A percentile compares a stretch with the other conserved stretches of the same genome.
Conservation (phyloP, 53 echinoderm and acorn worm genomes). For the Hippasteria phrygiana region DNA sequence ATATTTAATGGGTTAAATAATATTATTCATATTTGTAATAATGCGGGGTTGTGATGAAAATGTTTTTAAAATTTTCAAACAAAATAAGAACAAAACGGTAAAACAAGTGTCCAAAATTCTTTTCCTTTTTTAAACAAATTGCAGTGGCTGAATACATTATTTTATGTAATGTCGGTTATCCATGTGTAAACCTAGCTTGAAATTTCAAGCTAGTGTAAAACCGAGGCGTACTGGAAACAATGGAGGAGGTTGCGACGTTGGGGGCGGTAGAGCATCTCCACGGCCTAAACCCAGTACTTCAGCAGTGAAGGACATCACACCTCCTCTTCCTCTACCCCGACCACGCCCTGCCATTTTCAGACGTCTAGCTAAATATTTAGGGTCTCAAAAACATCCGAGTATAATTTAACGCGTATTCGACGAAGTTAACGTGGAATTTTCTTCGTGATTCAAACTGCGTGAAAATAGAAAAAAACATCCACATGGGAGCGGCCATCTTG, state of each 20-base stretch:
- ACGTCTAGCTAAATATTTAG: not conserved
- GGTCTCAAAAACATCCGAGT: not conserved
- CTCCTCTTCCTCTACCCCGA: slow-evolving; percentile 85
- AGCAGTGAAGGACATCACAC: slow-evolving; percentile 83
- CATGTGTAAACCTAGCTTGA: too few species aligned
- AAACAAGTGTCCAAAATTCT: too few species aligned
- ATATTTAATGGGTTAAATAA: too few species aligned
- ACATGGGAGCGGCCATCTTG: slow-evolving; percentile 47
- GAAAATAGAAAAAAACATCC: not conserved
- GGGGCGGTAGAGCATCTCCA: slow-evolving; percentile 89
- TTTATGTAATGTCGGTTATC: too few species aligned
- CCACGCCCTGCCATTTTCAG: slow-evolving; percentile 82
- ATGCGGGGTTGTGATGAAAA: too few species aligned
- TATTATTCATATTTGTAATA: too few species aligned
- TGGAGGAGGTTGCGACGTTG: slow-evolving; percentile 93
- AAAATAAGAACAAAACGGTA: too few species aligned
- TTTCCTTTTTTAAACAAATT: too few species aligned
- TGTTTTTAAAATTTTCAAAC: too few species aligned
- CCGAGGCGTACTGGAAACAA: slow-evolving; percentile 84
- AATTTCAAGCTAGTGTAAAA: not conserved
- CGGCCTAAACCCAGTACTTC: slow-evolving; percentile 92
- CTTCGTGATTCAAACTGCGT: too few species aligned
- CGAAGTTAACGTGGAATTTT: too few species aligned
- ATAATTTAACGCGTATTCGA: not conserved
- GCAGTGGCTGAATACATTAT: too few species aligned